Conservation (phyloP, 2,797 vertebrate species). For the Anabacerthia variegaticeps region DNA sequence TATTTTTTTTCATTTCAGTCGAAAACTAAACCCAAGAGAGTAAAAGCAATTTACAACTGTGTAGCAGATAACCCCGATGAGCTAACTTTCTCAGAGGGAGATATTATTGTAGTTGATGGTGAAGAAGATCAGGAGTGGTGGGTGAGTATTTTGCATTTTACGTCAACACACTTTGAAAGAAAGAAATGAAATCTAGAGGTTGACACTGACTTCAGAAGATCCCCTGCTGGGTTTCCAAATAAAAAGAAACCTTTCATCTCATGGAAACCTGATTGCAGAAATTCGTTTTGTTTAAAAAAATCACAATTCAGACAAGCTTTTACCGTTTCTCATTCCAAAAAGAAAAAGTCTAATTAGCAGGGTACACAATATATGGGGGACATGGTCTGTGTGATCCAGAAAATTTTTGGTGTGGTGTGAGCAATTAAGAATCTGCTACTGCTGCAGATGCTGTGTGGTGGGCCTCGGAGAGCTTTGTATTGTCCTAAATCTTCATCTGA, state of each 20-base stretch:
- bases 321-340: not conserved
- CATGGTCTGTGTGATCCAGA: not conserved
- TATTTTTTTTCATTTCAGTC: constrained; percentile 72
- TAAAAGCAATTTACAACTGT: constrained; percentile 97
- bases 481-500: not conserved
- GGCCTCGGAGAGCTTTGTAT: not conserved
- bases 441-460: not conserved
- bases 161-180: not conserved
- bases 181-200: not conserved
- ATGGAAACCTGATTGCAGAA: not conserved
- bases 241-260: not conserved
- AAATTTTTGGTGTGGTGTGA: not conserved
- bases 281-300: not conserved
- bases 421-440: not conserved
- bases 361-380: not conserved
- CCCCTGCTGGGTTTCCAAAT: not conserved
- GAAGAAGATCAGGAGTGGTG: constrained; percentile 99
- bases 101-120: constrained; percentile 95
- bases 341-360: not conserved
- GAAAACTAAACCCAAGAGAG: constrained; percentile 91
- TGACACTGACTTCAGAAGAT: not conserved
- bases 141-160: constrained; percentile 84
- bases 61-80: constrained; percentile 96
- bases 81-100: constrained; percentile 95
- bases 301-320: not conserved